Conservation (phyloP, 2,797 vertebrate species). For the Astyanax mexicanus region DNA sequence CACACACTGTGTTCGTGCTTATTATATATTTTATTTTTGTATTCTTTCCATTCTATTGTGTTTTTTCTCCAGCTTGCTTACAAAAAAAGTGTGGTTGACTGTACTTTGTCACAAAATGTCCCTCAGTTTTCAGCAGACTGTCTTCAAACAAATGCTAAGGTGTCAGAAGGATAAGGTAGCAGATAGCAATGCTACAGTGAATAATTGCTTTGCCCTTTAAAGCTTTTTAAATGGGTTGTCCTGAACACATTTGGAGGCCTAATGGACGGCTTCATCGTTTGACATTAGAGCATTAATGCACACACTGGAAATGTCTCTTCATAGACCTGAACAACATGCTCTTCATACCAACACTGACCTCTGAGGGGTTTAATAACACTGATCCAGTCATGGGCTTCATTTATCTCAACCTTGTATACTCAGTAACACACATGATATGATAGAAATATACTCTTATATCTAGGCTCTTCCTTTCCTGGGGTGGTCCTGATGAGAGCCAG, state of each 20-base stretch:
- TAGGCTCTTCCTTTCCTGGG: too few relatives aligned
- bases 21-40: not conserved
- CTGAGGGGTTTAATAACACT: not conserved
- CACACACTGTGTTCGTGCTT: too few relatives aligned
- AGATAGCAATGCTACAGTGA: slow-evolving; percentile 20
- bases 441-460: too few relatives aligned
- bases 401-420: not conserved
- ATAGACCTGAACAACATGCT: not conserved
- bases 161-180: slow-evolving; percentile 31
- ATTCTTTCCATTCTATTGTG: rapidly evolving
- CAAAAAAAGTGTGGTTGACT: not conserved
- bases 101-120: not conserved
- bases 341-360: not conserved
- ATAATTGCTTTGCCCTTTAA: slow-evolving; percentile 51
- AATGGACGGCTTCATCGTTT: slow-evolving; percentile 38
- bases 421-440: too few relatives aligned
- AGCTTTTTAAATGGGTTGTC: slow-evolving; percentile 53
- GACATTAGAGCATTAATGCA: slow-evolving; percentile 9
- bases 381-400: not conserved
- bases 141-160: slow-evolving; percentile 9
- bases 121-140: not conserved
- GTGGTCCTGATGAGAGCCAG: too few relatives aligned
- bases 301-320: slow-evolving; percentile 19
- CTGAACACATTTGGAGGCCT: slow-evolving; percentile 32
- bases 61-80: not conserved